Evolutionary conservation across 2,113 vertebrate genomes (phyloP), one percentile per base, ranked within the genome.

Genomic region (Platycercus adscitus): DNA sequence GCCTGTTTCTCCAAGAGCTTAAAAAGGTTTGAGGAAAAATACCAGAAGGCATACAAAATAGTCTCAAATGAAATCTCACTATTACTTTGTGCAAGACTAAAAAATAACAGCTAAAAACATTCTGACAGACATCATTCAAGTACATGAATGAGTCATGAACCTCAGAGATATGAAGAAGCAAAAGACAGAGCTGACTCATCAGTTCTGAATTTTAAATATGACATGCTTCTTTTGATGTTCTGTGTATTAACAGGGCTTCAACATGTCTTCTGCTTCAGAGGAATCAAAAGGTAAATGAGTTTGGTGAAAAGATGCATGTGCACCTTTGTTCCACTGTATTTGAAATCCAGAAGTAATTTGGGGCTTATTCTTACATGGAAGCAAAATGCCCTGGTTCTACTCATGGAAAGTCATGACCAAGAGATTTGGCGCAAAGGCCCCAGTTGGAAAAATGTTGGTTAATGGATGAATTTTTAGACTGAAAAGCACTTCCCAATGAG

Each of bases 131-230:
- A 75, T 15, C 46, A 33, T 86, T 93, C 82, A 93, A 86, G 29
- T 58, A 39, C 81, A 44, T 37, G 64, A 88, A 85, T 91, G 86
- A 90, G 49, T 88, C 75, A 91, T 41, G 64, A 88, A 88, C 25
- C 31, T 70, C 35, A 35, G 79, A 81, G 56, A 35, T 73, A 49
- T 1, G 29, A 79, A 91, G 68, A 82, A 85, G 84, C 26, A 66
- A 93, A 93, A 88, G 70, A 49, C 37, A 89, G 65, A 85, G 50
- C 29, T 94, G 93, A 91, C 20, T 95, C 78, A 70, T 86, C 61
- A 82, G 60, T 88, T 95, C 82, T 81, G 68, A 78, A 68, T 93
- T 93, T 91, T 65, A 91, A 68, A 66, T 43, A 61, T 25, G 25
- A 60, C 24, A 63, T 55, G 64, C 11, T 83, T 50, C 55, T 86